Base-by-base conservation (phyloP, 1,140 invertebrate species). In the Cydia splendana region DNA sequence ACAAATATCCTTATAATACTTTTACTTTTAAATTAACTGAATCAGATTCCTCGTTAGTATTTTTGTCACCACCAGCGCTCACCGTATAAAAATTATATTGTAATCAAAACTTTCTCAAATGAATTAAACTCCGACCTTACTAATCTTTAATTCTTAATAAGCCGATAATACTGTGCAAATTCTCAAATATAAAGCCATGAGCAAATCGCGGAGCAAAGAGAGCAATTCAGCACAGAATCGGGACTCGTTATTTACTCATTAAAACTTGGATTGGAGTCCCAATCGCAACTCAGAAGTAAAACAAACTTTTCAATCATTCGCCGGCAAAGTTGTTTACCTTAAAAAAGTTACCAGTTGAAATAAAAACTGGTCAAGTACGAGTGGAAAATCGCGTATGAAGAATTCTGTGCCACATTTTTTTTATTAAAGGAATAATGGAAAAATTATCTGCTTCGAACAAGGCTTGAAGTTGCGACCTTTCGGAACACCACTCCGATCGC, bases 201-300 rank as follows among this genome's bases (percentile, higher is more conserved):
- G 67, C 67, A 71, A 71, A 69, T 38, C 30, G 30, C 2, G 15
- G n/a, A 57, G 78, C 80, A 82, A 87, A 88, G 76, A 80, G 83
- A 88, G 84, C 82, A 86, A 84, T 86, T 81, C 78, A 78, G n/a
- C 80, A 67, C 75, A 75, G 82, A 87, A 87, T 87, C 83, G 80
- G 81, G 24, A 38, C 82, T 86, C 81, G 86, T 90, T 89, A 89
- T 91, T 89, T 90, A 88, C 89, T 89, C 89, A 91, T 91, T 91
- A 90, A 90, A 90, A 91, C 84, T 91, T 91, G 76, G 80, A 89
- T 89, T 87, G 85, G 81, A 84, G 84, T 79, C 82, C 83, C 81
- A 77, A 87, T 84, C 74, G 81, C 77, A 79, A 79, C 67, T 80
- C 76, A 78, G 76, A 84, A 82, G 82, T 82, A 81, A 89, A 85